Percentiles rank a stretch among this genome's conserved stretches.
These are phyloP conservation scores for Sylvicapra grimmia DNA, from an alignment of 2,113 vertebrate genomes.

Conservation along the genomic window DNA sequence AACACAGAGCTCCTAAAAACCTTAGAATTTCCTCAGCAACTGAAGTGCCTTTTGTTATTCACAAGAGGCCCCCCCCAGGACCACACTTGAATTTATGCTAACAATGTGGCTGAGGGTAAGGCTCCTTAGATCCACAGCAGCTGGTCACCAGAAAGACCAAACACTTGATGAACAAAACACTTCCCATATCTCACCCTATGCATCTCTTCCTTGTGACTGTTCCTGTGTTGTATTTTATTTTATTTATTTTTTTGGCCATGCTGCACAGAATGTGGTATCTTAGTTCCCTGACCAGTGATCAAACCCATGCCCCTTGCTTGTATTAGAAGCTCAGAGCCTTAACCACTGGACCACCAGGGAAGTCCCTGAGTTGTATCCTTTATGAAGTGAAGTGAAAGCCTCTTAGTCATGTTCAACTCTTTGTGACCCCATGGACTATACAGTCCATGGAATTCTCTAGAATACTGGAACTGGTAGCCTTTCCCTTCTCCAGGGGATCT, in stretches of 20 bases:
- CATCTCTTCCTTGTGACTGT: neutral
- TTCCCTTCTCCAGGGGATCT: neutral
- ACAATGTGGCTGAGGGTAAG: neutral
- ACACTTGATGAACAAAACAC: neutral
- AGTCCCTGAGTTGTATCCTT: neutral
- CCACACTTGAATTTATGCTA: neutral
- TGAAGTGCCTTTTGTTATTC: neutral
- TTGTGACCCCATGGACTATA: neutral
- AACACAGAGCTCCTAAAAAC: neutral
- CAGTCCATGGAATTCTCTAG: neutral
- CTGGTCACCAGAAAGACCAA: neutral
- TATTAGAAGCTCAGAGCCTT: neutral
- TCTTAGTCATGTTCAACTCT: neutral
- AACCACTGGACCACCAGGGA: neutral
- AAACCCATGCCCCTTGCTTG: neutral
- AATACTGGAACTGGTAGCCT: neutral
- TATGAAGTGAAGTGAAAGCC: neutral
- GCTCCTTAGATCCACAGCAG: neutral
- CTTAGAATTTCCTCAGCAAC: neutral
- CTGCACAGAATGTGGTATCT: neutral
- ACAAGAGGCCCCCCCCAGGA: neutral
- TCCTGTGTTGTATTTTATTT: neutral
- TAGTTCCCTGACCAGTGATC: neutral
- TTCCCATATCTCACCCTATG: neutral
- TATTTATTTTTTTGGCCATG: neutral